Evolutionary conservation across 2,888 invertebrate genomes (phyloP).

Genomic region (Toxonevra muliebris): DNA sequence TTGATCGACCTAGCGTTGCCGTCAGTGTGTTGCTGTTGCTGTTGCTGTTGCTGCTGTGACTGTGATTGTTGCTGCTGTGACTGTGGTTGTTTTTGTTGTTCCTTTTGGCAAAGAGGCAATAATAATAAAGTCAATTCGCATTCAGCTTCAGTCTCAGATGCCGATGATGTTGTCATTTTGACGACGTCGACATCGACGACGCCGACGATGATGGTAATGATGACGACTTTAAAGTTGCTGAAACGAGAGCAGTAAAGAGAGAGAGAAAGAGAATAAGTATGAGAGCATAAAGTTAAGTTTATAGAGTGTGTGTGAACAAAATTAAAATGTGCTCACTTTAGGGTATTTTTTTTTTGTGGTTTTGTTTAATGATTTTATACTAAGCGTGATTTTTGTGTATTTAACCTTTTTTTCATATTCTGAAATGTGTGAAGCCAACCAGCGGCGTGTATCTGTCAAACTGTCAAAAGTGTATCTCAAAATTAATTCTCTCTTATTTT

Average conservation of each 20-base stretch:
- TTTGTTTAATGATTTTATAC: too few relatives aligned
- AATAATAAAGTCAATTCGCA: neutral
- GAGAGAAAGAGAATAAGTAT: conserved; percentile 11
- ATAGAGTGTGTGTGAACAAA: neutral
- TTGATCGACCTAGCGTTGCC: conserved; percentile 38
- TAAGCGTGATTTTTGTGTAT: too few relatives aligned
- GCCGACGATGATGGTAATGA: conserved; percentile 8
- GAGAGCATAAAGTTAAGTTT: conserved; percentile 11
- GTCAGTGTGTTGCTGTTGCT: conserved; percentile 39
- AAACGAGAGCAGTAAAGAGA: conserved; percentile 32
- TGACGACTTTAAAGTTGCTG: conserved; percentile 17
- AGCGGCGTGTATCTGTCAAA: too few relatives aligned
- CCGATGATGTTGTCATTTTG: conserved; percentile 19
- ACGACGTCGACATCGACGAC: conserved; percentile 17
- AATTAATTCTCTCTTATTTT: too few relatives aligned
- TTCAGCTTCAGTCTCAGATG: conserved; percentile 14
- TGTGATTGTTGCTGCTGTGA: conserved; percentile 21
- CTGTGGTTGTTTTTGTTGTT: conserved; percentile 25
- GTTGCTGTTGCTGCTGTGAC: conserved; percentile 25
- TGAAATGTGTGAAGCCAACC: too few relatives aligned
- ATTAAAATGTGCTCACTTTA: too few relatives aligned
- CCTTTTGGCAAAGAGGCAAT: conserved; percentile 40
- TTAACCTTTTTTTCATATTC: too few relatives aligned
- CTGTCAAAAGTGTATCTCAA: too few relatives aligned
- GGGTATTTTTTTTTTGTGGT: too few relatives aligned